Evolutionary conservation across 1,140 invertebrate genomes (phyloP).

Genomic region (Marisa cornuarietis): DNA sequence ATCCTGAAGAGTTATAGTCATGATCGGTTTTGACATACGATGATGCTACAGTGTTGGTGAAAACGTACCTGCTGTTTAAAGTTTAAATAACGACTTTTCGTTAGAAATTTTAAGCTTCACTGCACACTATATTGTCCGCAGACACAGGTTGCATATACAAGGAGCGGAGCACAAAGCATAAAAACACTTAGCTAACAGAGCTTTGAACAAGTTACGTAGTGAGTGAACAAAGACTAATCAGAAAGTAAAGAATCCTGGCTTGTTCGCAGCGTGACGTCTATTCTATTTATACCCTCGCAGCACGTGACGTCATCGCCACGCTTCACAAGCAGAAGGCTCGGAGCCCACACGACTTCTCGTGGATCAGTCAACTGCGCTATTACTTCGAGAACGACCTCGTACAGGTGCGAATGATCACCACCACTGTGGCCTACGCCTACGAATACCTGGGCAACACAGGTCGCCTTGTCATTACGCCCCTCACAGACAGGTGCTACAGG

Average conservation of each 20-base stretch:
- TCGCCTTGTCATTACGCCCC: conserved; percentile 64
- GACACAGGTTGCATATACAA: no score
- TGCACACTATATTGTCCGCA: no score
- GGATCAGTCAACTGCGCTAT: conserved; percentile 66
- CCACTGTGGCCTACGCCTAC: conserved; percentile 62
- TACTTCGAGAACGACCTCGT: conserved; percentile 54
- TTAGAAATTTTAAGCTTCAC: no score
- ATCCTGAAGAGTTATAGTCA: conserved; percentile 5
- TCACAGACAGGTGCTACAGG: conserved; percentile 66
- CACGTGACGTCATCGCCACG: conserved; percentile 79
- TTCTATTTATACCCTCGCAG: conserved; percentile 64
- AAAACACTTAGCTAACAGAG: no score
- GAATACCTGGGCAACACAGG: conserved; percentile 65
- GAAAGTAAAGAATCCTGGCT: no score
- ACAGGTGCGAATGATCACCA: conserved; percentile 64
- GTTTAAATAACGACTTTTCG: conserved; percentile 3
- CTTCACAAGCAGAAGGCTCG: conserved; percentile 46
- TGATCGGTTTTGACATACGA: no score
- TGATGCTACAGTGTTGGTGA: conserved; percentile 2
- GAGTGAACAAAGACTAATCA: no score
- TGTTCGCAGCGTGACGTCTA: no score
- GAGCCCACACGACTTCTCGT: conserved; percentile 60
- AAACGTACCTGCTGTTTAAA: background rate
- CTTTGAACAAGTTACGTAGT: no score
- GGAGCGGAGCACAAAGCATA: no score